Evolutionary conservation across 2,888 invertebrate species (phyloP), one percentile per base, ranked within the genome.

Genomic region (Malthinus flaveolus): DNA sequence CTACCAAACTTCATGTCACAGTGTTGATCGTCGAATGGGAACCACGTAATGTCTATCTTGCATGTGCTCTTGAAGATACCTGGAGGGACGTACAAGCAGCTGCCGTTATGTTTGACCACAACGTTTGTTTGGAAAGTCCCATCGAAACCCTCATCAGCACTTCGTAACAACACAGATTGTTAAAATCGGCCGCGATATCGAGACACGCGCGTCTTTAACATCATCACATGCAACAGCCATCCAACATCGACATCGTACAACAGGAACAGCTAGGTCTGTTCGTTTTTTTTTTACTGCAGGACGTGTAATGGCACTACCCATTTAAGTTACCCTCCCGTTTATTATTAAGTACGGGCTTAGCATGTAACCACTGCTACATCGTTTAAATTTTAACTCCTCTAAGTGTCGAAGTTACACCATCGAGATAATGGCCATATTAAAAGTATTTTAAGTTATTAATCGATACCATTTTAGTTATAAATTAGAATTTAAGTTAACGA

Each of bases 41-140:
- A 99, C 97, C 97, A 98, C 82, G 97, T 97, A 89, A 99, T 98
- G 89, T 98, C 96, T 85, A 99, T 98, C 87, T 95, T 95, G 90
- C 99, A 99, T 84, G 97, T 98, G 89, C 97, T 96, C 89, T 97
- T 97, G 89, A 99, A 97, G 86, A 99, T 97, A 83, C 97, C 97
- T 81, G 98, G 98, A 80, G 98, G 98, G 84, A 98, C 93, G 90
- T 97, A 97, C 85, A 95, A 90, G 86, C 97, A 95, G 87, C 91
- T 91, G 85, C 98, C 98, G 87, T 95, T 95, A 88, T 91, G 89
- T 85, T 91, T 90, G 84, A 98, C 96, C 85, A 98, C 96, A 85
- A 98, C 95, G 87, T 99, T 98, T 82, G 97, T 97, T 84, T 95
- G 97, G 88, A 91, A 99, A 80, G 97, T 97, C 84, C 97, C 95